A percentile compares a stretch with the other conserved stretches of the same genome.
Conservation (phyloP, 2,113 vertebrate species). For the Lota lota region DNA sequence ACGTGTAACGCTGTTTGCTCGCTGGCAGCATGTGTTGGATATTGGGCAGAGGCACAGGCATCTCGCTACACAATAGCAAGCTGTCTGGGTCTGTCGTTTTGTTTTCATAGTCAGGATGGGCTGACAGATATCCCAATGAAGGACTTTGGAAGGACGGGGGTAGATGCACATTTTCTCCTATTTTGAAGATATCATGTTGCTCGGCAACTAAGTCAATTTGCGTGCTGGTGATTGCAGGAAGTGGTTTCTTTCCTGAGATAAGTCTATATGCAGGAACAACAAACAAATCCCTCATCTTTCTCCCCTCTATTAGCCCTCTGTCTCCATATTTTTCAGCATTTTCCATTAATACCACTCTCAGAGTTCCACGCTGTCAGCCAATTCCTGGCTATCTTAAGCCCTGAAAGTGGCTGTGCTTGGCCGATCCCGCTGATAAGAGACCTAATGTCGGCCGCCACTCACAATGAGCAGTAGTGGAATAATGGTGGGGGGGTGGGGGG, state of each 20-base stretch:
- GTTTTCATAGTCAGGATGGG: conserved; percentile 1
- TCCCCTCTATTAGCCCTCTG: not conserved
- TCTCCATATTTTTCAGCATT: conserved; percentile 25
- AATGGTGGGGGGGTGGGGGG: not conserved
- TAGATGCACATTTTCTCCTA: too few species aligned
- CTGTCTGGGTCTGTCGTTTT: not conserved
- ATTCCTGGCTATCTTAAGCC: conserved; percentile 54
- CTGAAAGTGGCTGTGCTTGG: conserved; percentile 61
- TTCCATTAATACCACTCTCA: conserved; percentile 48
- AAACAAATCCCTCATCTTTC: conserved; percentile 39
- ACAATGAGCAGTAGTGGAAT: conserved; percentile 10
- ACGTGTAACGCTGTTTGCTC: not conserved
- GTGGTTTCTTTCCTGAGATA: too few species aligned
- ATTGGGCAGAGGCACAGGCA: not conserved
- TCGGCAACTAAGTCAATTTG: too few species aligned
- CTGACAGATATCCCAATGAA: too few species aligned
- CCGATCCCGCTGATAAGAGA: conserved; percentile 66
- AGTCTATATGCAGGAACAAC: conserved; percentile 10
- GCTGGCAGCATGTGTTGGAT: conserved; percentile 12
- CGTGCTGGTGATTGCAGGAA: too few species aligned
- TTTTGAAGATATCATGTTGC: too few species aligned
- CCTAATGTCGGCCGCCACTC: conserved; percentile 51
- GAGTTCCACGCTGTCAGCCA: conserved; percentile 57
- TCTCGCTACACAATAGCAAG: too few species aligned
- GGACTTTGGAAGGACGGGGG: too few species aligned